These are phyloP conservation scores for Gallinago jamesoni DNA, from an alignment of 2,113 vertebrate genomes.

Conservation along the genomic window DNA sequence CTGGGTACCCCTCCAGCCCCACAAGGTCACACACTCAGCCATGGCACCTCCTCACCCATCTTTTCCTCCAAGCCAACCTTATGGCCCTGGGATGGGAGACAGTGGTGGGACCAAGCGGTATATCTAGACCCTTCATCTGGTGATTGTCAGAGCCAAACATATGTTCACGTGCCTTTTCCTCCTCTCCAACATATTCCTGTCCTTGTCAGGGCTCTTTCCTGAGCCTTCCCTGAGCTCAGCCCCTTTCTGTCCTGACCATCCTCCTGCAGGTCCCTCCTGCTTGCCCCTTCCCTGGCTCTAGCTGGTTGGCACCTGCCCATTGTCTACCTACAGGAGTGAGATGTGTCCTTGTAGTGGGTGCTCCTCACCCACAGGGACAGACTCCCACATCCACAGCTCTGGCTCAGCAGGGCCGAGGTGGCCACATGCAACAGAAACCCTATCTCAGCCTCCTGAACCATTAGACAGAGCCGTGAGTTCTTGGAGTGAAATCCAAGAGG, in stretches of 20 bases:
- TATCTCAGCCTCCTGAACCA: background rate
- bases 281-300: background rate
- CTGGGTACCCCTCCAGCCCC: background rate
- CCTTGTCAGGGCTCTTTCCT: background rate
- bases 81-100: background rate
- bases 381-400: background rate
- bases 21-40: background rate
- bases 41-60: background rate
- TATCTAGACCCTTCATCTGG: background rate
- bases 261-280: background rate
- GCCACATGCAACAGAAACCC: background rate
- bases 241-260: fast-evolving
- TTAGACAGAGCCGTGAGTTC: background rate
- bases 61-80: background rate
- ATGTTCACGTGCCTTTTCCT: fast-evolving
- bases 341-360: background rate
- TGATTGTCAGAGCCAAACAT: background rate
- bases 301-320: fast-evolving
- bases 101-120: background rate
- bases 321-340: fast-evolving
- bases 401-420: background rate
- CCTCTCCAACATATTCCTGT: background rate
- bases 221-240: background rate
- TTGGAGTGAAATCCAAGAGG: background rate
- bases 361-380: background rate